phyloP scores from a whole-genome alignment of 2,797 vertebrate genomes.

The Phoeniculus purpureus region DNA sequence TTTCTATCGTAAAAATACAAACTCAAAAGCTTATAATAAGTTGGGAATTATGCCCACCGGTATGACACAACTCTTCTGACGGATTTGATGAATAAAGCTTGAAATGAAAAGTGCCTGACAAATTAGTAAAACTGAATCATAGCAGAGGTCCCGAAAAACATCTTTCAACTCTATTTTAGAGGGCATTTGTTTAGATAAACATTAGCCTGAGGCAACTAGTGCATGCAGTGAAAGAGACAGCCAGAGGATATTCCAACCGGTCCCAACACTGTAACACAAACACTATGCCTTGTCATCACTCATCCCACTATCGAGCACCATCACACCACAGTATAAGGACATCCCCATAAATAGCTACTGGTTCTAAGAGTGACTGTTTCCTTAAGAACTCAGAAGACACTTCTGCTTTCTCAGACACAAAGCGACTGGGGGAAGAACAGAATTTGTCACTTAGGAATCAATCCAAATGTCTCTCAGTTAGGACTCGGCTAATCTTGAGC shows the following conservation, averaged over 20 bases:
- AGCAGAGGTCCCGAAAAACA: background rate
- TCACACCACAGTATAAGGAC: background rate
- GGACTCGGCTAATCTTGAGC: background rate
- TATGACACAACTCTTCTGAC: conserved; percentile 30
- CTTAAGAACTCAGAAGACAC: background rate
- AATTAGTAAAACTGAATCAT: background rate
- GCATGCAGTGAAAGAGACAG: background rate
- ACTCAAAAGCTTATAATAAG: background rate
- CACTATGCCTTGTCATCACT: conserved; percentile 23
- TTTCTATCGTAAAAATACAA: background rate
- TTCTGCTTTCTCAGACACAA: background rate
- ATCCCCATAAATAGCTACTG: conserved; percentile 16
- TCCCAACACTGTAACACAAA: background rate
- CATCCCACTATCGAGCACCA: background rate
- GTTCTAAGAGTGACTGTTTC: background rate
- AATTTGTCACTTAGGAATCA: background rate
- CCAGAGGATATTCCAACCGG: background rate
- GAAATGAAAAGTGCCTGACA: background rate
- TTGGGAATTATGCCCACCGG: conserved; percentile 9
- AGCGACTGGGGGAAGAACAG: background rate
- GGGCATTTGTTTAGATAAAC: background rate
- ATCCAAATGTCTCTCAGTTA: fast-evolving
- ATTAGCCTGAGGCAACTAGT: background rate
- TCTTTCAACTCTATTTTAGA: background rate
- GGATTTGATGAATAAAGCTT: background rate